phyloP scores from a whole-genome alignment of 2,113 vertebrate species.

The Condylura cristata region DNA sequence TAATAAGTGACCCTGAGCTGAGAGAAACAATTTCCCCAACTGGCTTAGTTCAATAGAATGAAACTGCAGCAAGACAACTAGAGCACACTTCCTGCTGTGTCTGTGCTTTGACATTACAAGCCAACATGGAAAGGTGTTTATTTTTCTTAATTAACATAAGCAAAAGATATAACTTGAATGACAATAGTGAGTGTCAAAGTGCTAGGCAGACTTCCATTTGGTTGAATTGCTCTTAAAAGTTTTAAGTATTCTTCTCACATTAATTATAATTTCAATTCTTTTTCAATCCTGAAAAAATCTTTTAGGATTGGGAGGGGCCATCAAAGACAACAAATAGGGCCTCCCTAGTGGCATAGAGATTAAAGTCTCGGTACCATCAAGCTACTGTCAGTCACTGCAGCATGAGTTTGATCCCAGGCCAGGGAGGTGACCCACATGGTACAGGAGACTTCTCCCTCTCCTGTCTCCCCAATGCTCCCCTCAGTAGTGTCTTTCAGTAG shows the following conservation, averaged over 20 bases:
- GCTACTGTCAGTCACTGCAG: too few species aligned
- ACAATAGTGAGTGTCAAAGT: background rate
- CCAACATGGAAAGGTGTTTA: background rate
- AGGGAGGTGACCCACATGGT: too few species aligned
- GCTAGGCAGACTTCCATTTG: background rate
- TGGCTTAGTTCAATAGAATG: background rate
- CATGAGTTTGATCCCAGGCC: too few species aligned
- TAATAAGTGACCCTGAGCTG: background rate
- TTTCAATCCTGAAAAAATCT: background rate
- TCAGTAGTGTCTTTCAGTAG: too few species aligned
- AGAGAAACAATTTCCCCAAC: constrained; percentile 15
- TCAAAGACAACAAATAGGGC: background rate
- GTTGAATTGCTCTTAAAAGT: background rate
- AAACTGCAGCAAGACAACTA: background rate
- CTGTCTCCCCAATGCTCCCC: too few species aligned
- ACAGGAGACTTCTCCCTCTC: too few species aligned
- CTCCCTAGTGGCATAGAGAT: too few species aligned
- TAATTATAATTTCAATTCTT: background rate
- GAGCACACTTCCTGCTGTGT: background rate
- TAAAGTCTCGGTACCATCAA: too few species aligned
- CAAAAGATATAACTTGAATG: background rate
- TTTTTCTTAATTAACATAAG: constrained; percentile 32
- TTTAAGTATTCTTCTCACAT: background rate
- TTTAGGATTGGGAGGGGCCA: background rate
- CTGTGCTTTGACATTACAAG: background rate